Evolutionary conservation across 2,113 vertebrate genomes (phyloP).

Genomic region (Corythornis cristatus): DNA sequence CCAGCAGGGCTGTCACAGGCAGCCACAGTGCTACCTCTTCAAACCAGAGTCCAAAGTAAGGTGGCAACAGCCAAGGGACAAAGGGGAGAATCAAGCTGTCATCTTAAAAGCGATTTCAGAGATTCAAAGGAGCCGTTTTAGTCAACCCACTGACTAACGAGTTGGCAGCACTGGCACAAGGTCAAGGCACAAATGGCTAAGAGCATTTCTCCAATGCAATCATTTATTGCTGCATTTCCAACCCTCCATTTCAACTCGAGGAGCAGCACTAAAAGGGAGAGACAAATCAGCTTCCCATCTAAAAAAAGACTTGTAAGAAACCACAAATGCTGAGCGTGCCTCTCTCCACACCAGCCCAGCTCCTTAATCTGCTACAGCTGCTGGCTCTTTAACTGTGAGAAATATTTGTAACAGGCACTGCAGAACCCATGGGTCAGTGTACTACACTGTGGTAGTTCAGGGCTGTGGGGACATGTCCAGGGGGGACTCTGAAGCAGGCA

Average conservation of each 20-base stretch:
- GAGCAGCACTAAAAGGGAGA: background rate
- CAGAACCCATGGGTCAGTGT: no score
- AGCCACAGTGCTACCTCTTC: background rate
- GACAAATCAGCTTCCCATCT: background rate
- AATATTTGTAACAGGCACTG: background rate
- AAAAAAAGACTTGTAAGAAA: constrained; percentile 11
- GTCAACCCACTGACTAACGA: background rate
- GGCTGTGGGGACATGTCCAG: background rate
- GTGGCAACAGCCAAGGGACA: background rate
- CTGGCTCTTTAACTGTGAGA: background rate
- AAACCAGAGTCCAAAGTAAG: background rate
- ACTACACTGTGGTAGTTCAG: background rate
- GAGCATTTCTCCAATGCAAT: background rate
- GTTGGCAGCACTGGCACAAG: background rate
- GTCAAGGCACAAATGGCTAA: background rate
- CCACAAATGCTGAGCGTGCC: background rate
- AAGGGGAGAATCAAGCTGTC: constrained; percentile 18
- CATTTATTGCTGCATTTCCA: constrained; percentile 3
- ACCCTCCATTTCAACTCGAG: background rate
- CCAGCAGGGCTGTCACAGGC: background rate
- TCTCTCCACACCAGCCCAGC: background rate
- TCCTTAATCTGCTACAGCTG: background rate
- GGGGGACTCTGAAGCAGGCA: background rate
- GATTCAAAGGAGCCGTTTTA: constrained; percentile 14
- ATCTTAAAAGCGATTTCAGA: background rate